Evolutionary conservation across 2,797 vertebrate species (phyloP), one percentile per base, ranked within the genome.

Genomic region (Betta splendens): DNA sequence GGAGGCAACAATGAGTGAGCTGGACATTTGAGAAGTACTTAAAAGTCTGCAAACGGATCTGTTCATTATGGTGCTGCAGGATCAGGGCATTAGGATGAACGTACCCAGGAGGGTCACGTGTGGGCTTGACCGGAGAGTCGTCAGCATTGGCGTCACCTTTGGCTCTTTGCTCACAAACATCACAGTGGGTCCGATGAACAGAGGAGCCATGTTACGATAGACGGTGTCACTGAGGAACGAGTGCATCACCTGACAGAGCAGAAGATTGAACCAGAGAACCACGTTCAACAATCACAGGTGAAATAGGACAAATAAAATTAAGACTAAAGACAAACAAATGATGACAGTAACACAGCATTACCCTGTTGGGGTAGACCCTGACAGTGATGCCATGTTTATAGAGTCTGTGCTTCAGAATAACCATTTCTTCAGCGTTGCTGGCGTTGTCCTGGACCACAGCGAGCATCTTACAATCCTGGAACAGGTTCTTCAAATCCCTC

Each of bases 31-130:
- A 26, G 8, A 9, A 3, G 8, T 29, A 2, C 28, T 10, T 28
- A 3, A 13, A 4, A 31, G 26, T 9, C 26, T 28, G 26, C 29
- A n/a, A n/a, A n/a, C n/a, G n/a, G n/a, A n/a, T n/a, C n/a, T n/a
- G n/a, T n/a, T n/a, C n/a, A 16, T 8, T 9, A 17, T 17, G 8
- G 13, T 10, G 9, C 23, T 21, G 9, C 36, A 20, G 31, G 3
- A 11, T 4, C 1, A 1, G 10, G 5, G 8, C 3, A 3, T 20
- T 29, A 6, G 7, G 2, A 37, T 6, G 12, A 65, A 65, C 77
- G 51, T 82, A 98, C 97, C 96, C 5, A 99, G 69, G 3, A 99
- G 91, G 0, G 75, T 88, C 85, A 98, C 72, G 76, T 97, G 94
- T 0, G 94, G 93, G 40, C 87, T 77, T 0, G 40, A 55, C 73